Base-by-base conservation (phyloP, 2,797 vertebrate genomes). In the Lepidocolaptes lacrymiger region DNA sequence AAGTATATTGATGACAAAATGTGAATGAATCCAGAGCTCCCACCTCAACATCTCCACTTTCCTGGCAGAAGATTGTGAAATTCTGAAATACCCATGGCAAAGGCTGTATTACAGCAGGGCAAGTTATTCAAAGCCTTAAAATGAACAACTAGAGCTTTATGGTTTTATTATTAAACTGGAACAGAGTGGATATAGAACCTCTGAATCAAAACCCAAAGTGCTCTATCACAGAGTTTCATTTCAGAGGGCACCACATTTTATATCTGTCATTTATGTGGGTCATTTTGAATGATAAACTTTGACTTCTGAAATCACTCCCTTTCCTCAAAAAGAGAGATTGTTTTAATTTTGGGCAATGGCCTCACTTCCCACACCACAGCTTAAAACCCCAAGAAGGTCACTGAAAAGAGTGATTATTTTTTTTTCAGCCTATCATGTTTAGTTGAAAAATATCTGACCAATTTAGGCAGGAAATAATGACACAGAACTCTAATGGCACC, bases 321-420 rank as follows among this genome's bases (percentile, higher is more conserved):
- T 88, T 86, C 68, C 91, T 89, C 89, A 91, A 74, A 79, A 89
- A 85, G 93, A 95, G 64, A 72, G 61, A 96, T 95, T 64, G 89
- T 13, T 80, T 69, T 93, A 91, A 96, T 96, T 96, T 77, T 91
- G 88, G 94, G 49, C 81, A 85, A 88, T 72, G 4, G 13, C 54
- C 30, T 77, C 12, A 0, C 26, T 88, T 61, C 54, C 68, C 69
- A 81, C 27, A 43, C 24, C 48, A 32, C 79, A 85, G 41, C 28
- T 88, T 51, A 51, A 96, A 89, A 67, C 13, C 51, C 43, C 43
- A 72, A 78, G 37, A 82, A 95, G 54, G 79, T 78, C 76, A 85
- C 37, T 51, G 62, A 43, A 92, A 79, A 64, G 34, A 49, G 37
- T 49, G 27, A 34, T 49, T 58, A 26, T 32, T 67, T 80, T 74